Evolutionary conservation across 2,888 invertebrate species (phyloP).

Genomic region (Melanargia galathea): DNA sequence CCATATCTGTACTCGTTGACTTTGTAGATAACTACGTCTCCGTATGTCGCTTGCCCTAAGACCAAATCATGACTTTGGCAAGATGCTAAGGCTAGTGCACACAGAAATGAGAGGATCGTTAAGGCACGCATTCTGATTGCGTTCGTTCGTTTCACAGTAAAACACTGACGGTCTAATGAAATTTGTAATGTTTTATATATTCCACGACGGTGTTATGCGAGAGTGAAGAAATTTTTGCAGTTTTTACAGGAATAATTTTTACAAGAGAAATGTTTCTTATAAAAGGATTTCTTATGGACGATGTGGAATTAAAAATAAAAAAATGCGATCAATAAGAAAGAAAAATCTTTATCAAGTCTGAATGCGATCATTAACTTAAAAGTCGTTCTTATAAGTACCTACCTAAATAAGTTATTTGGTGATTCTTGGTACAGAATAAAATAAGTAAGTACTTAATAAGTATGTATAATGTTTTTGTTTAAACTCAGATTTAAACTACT

Average conservation of each 20-base stretch:
- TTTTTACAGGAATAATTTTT: background rate
- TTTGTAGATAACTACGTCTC: constrained; percentile 65
- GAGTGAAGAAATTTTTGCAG: constrained; percentile 44
- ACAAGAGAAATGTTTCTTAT: background rate
- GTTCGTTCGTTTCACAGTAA: constrained; percentile 57
- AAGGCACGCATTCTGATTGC: constrained; percentile 61
- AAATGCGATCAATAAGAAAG: too few species aligned
- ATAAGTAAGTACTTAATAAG: background rate
- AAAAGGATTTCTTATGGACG: background rate
- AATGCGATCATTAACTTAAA: too few species aligned
- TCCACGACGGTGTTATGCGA: constrained; percentile 50
- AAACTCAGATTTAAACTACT: background rate
- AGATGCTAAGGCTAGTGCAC: constrained; percentile 51
- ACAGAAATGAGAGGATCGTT: constrained; percentile 51
- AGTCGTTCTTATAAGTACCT: background rate
- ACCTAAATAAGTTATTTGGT: background rate
- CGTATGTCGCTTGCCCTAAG: constrained; percentile 62
- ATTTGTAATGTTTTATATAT: constrained; percentile 59
- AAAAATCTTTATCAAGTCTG: too few species aligned
- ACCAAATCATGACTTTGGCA: constrained; percentile 68
- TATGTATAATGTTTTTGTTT: background rate
- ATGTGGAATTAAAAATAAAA: too few species aligned
- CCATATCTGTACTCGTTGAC: constrained; percentile 66
- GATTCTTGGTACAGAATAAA: background rate
- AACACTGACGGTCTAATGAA: constrained; percentile 61